These are phyloP conservation scores for Centruroides vittatus DNA, from an alignment of 1,140 invertebrate species.

Conservation along the genomic window DNA sequence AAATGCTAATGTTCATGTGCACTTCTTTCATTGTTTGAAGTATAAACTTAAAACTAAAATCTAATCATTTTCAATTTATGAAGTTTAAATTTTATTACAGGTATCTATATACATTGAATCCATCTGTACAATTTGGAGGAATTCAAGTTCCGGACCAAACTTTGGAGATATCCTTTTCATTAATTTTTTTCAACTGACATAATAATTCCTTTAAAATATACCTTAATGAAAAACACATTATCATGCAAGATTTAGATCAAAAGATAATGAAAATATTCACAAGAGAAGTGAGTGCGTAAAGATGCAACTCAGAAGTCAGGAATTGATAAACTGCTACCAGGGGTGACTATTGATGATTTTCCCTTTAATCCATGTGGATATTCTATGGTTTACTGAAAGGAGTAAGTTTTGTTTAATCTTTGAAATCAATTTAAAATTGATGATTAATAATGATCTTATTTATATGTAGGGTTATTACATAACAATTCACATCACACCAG, in stretches of 20 bases:
- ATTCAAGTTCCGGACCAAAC: constrained; percentile 22
- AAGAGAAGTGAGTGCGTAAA: constrained; percentile 48
- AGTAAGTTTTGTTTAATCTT: constrained; percentile 42
- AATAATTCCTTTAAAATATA: neutral
- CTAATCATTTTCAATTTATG: no score
- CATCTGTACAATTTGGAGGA: constrained; percentile 16
- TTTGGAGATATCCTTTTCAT: constrained; percentile 20
- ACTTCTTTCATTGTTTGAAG: no score
- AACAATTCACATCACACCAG: constrained; percentile 98
- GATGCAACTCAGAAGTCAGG: constrained; percentile 88
- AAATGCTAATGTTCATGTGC: no score
- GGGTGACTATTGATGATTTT: constrained; percentile 89
- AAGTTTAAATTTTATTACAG: constrained; percentile 19
- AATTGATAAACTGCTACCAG: constrained; percentile 84
- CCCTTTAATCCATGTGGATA: constrained; percentile 98
- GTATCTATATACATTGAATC: constrained; percentile 83
- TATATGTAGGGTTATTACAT: constrained; percentile 62
- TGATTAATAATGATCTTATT: no score
- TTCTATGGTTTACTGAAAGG: constrained; percentile 88
- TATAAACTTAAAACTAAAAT: no score
- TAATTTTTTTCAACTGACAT: neutral
- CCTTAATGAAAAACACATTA: constrained; percentile 4
- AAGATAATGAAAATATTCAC: constrained; percentile 84
- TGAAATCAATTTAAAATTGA: no score
- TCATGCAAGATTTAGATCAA: constrained; percentile 37